Evolutionary conservation across 2,888 invertebrate genomes (phyloP), one percentile per base, ranked within the genome.

Genomic region (Idaea biselata): DNA sequence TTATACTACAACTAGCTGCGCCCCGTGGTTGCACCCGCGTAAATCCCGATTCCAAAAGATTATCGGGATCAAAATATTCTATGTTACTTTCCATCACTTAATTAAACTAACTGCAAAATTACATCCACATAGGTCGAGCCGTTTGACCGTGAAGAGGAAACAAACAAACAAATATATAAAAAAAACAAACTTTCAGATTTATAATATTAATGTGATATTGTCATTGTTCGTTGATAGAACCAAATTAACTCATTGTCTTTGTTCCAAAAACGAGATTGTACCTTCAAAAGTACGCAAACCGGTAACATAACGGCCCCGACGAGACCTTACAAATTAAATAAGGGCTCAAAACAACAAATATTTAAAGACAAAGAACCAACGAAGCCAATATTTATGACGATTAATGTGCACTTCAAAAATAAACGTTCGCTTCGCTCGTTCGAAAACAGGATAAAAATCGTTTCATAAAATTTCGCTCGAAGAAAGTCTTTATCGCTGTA

Each of bases 241-340:
- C 71, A 73, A 75, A 79, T 81, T 79, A 73, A 77, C 75, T 74
- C 69, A 74, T 74, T 73, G 70, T 71, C 73, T 70, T 68, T 67
- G 67, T 72, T 75, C 78, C 76, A 75, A 74, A 77, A 73, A 75
- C 73, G 72, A 78, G 76, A 79, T 81, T 78, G 75, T 76, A 81
- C 77, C 75, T 73, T 71, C 68, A 72, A 77, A 73, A 75, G 77
- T 78, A 73, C 72, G 73, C 74, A 77, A 77, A 77, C 74, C 75
- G 74, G 74, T 74, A 73, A 69, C 77, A 74, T 78, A 78, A 81
- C 74, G 74, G 74, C 67, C 75, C 74, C 76, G 64, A 70, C 74
- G 75, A 78, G 76, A 75, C 73, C 75, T 73, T 72, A 63, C 72
- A 77, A 79, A 80, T 80, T 78, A 76, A 81, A 81, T 78, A 76